Base-by-base conservation (phyloP, 35 echinoderm and acorn worm species). In the Heliocidaris erythrogramma region DNA sequence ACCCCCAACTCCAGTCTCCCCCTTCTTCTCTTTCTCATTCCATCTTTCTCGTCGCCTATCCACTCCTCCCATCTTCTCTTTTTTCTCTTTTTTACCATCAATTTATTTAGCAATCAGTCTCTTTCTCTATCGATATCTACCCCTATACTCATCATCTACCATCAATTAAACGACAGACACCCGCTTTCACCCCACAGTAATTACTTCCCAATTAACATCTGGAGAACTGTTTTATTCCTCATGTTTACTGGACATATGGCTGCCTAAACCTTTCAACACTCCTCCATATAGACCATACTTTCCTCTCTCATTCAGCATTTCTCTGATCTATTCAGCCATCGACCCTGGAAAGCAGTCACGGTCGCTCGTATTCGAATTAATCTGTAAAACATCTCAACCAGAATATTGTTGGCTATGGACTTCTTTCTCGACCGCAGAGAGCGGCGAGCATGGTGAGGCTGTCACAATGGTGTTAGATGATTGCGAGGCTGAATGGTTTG, bases 171-270 rank as follows among this genome's bases (percentile, higher is more conserved):
- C 27, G 65, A 18, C 27, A 78, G 65, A 78, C 65, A 78, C 65
- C 21, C 65, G 65, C 18, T 78, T 78, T 78, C 21, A 78, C 65
- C 65, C 87, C 31, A 21, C 12, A 89, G 87, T 48, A 89, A 89
- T 89, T 89, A 89, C 47, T 89, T 48, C 31, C 11, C 87, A 89
- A 47, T 89, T 89, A 89, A 48, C 87, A 89, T 89, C 87, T 89
- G 87, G 87, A 89, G 0, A 89, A 48, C 87, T 48, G 32, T 48
- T 89, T 24, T 13, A 32, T 89, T 89, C 47, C 31, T 47, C 31
- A 31, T 48, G 29, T 17, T 88, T 31, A 47, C 31, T 89, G 31
- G 87, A 89, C 87, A 89, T 47, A 89, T 48, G 87, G 42, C 31
- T 32, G 87, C 47, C 87, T 11, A 48, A 89, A 47, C 87, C 87